phyloP scores from a whole-genome alignment of 2,888 invertebrate species.

The Carcina quercana region DNA sequence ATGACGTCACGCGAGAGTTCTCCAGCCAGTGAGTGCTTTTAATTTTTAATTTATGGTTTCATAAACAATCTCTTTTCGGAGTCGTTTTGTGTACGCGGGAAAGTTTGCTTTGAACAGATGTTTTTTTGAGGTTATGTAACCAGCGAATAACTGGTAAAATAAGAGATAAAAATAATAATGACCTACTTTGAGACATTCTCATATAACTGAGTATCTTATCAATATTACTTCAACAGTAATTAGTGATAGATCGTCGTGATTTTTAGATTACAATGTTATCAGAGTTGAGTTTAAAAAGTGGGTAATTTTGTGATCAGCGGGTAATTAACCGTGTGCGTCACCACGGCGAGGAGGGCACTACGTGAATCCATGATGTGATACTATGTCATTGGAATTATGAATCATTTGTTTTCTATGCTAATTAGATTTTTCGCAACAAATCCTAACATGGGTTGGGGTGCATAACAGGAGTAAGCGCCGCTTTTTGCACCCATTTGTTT shows the following conservation, averaged over 20 bases:
- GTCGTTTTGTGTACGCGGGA: neutral
- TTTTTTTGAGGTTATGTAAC: neutral
- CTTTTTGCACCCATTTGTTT: too few species aligned
- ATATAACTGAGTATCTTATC: neutral
- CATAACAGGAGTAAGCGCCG: too few species aligned
- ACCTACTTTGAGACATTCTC: neutral
- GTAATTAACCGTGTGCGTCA: too few species aligned
- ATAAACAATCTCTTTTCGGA: neutral
- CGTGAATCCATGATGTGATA: too few species aligned
- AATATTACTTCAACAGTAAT: neutral
- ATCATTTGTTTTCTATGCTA: too few species aligned
- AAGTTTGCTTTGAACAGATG: slow-evolving; percentile 3
- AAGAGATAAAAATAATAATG: neutral
- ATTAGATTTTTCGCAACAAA: too few species aligned
- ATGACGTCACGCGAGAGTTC: slow-evolving; percentile 49
- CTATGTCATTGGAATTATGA: too few species aligned
- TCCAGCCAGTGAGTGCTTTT: slow-evolving; percentile 35
- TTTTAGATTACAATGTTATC: neutral
- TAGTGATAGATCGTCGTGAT: neutral
- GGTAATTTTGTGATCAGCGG: too few species aligned
- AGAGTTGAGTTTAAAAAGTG: neutral
- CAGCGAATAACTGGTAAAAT: neutral
- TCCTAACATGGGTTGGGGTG: too few species aligned
- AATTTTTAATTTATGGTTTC: slow-evolving; percentile 2
- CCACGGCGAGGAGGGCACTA: too few species aligned